phyloP scores from a whole-genome alignment of 2,888 invertebrate species.

The Caenorhabditis sp. region DNA sequence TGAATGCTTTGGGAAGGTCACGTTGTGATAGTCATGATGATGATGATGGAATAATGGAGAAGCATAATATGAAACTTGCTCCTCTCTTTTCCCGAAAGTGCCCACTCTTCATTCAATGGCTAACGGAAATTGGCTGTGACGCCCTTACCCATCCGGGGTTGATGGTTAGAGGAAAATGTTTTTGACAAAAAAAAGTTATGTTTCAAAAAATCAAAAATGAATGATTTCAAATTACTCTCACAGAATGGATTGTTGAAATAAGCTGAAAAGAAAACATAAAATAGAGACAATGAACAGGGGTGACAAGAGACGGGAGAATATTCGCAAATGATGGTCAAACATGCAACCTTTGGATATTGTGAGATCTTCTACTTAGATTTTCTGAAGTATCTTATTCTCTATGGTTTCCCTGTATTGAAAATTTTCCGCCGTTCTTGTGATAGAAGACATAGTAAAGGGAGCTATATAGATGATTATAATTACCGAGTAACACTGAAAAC shows the following conservation, averaged over 20 bases:
- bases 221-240: background rate
- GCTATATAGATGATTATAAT: too few species aligned
- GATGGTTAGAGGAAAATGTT: constrained; percentile 27
- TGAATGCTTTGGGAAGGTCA: too few species aligned
- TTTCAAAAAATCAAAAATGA: constrained; percentile 2
- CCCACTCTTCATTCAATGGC: constrained; percentile 28
- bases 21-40: constrained; percentile 4
- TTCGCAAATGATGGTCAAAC: constrained; percentile 54
- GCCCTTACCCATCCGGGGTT: constrained; percentile 23
- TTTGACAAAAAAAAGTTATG: background rate
- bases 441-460: too few species aligned
- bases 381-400: background rate
- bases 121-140: constrained; percentile 66
- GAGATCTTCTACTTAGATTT: background rate
- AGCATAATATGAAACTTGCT: constrained; percentile 41
- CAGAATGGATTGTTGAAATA: constrained; percentile 1
- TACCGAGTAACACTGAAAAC: background rate
- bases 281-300: constrained; percentile 9
- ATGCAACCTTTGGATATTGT: constrained; percentile 53
- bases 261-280: background rate
- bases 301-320: constrained; percentile 20
- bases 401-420: background rate
- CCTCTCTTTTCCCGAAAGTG: constrained; percentile 36
- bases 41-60: constrained; percentile 46
- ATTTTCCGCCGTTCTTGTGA: background rate